Base-by-base conservation (phyloP, 2,113 vertebrate genomes). In the Alexandromys fortis region DNA sequence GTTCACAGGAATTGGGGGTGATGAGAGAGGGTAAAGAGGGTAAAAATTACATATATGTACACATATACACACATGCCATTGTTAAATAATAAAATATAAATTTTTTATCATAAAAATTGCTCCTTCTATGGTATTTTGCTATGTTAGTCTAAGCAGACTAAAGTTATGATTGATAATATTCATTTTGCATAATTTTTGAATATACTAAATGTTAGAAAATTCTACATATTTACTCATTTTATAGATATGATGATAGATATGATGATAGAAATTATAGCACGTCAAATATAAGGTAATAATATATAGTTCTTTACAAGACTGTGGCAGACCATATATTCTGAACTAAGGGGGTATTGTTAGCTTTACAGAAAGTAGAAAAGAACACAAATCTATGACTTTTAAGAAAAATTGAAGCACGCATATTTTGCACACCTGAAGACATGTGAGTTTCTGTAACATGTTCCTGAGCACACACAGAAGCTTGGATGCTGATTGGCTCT, bases 361-460 rank as follows among this genome's bases (percentile, higher is more conserved):
- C 22, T 83, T 83, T 42, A 16, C 7, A 17, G 28, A 63, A 42
- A 83, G 22, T 63, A 16, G 10, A 63, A 83, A 26, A 83, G 22
- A 83, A 24, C 42, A 42, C 55, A 63, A 28, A 30, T 63, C 22
- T 81, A 88, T 68, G 65, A 75, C 16, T 68, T 92, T 73, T 67
- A 28, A 33, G 67, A 86, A 91, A 95, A 83, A 67, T n/a, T 28
- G 1, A 58, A 22, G 58, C 1, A 9, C 19, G 12, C 7, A 8
- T 14, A 24, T 17, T 68, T n/a, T 28, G 33, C 17, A 35, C 33
- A 19, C 16, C 30, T 58, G 58, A 24, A 11, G 14, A 52, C 22
- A 14, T 3, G 19, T 1, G 19, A 13, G 11, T 26, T 61, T 81
- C 7, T 8, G 1, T n/a, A 49, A 22, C 13, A 5, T 3, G 17